phyloP scores from a whole-genome alignment of 2,113 vertebrate species.

The Corythoichthys intestinalis region DNA sequence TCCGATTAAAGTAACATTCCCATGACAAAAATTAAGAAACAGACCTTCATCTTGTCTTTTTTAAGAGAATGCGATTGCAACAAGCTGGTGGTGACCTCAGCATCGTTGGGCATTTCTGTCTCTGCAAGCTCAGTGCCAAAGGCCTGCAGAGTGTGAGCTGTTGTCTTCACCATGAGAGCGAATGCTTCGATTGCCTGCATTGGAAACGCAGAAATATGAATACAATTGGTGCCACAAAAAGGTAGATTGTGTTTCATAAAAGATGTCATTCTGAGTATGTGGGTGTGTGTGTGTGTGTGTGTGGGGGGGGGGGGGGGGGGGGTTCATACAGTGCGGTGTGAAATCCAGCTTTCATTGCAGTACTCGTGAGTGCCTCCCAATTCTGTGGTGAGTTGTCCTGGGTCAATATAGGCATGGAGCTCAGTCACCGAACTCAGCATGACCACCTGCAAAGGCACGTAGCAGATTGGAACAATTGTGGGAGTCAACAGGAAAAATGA shows the following conservation, averaged over 20 bases:
- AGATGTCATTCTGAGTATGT: background rate
- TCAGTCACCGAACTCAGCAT: constrained; percentile 97
- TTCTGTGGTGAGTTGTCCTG: constrained; percentile 89
- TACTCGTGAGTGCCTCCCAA: constrained; percentile 94
- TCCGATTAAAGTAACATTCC: background rate
- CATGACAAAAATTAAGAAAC: background rate
- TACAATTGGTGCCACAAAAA: too few relatives aligned
- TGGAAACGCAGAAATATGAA: background rate
- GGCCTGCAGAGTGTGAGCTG: constrained; percentile 89
- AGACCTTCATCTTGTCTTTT: constrained; percentile 87
- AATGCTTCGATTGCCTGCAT: constrained; percentile 92
- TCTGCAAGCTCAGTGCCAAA: constrained; percentile 95
- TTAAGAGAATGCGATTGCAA: constrained; percentile 80
- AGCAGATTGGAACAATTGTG: background rate
- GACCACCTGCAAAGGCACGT: constrained; percentile 79
- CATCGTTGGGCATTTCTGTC: constrained; percentile 90
- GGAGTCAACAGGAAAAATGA: background rate
- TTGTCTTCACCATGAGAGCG: constrained; percentile 93
- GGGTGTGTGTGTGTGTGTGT: background rate
- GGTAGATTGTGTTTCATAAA: background rate
- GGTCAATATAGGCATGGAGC: constrained; percentile 90
- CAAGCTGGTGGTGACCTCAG: constrained; percentile 79
- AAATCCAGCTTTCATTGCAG: constrained; percentile 90
- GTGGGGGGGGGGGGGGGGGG: too few relatives aligned
- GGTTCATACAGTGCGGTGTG: constrained; percentile 83